Evolutionary conservation across 37 sponge, comb jelly and placozoan genomes (phyloP), one percentile per base, ranked within the genome.

Genomic region (Ianthella basta): DNA sequence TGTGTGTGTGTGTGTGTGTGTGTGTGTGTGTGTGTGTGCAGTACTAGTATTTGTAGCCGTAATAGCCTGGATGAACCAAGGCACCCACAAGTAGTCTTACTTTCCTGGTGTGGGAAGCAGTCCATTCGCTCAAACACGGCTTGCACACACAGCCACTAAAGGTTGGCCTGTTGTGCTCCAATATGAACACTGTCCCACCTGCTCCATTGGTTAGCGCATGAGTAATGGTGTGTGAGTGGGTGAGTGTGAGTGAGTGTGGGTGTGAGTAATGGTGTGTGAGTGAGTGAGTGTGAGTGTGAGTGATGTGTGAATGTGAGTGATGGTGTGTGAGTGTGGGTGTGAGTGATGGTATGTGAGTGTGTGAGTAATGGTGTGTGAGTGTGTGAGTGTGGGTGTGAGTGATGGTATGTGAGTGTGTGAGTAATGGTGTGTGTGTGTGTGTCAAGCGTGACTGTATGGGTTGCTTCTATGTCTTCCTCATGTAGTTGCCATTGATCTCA

Each of bases 401-500:
- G 44, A 32, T 1, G 30, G 14, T 56, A 29, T 24, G 10, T 34
- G 25, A 32, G 15, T 64, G 30, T 70, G 72, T 78, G 50, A 4
- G 33, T 79, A 27, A 1, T 65, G 6, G 15, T n/a, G 54, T 19
- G 23, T 35, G 29, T 39, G 53, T 15, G 19, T 41, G 4, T 75
- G 74, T 25, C 35, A 15, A 37, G 56, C 20, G 66, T 23, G 57
- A 23, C 39, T 81, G 19, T 67, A 5, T 6, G 20, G 55, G n/a
- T 38, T 80, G 25, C 81, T 39, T 56, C 40, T 32, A 24, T 59
- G 24, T 15, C 29, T 84, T 53, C 12, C 53, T 6, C 33, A 6
- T 81, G 5, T 66, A 89, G 96, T 98, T 16, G 98, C 96, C 20
- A 95, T 98, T 41, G 85, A 92, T 83, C 78, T 98, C 72, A 98